Base-by-base conservation (phyloP, 1,140 invertebrate species). In the Acromyrmex echinatior region DNA sequence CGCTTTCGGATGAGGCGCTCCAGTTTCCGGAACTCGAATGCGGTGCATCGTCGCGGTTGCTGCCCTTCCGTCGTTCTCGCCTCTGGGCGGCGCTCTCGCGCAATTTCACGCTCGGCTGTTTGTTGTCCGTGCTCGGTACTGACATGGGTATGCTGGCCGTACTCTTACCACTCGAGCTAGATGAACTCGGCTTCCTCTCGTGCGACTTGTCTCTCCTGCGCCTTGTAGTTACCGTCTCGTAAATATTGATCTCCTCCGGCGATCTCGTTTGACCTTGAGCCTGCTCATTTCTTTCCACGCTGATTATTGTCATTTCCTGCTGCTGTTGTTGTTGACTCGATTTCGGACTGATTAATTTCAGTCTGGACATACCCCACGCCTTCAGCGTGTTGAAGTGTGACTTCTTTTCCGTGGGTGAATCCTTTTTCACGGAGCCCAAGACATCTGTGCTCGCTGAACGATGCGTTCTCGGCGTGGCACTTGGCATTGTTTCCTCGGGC, bases 11-110 rank as follows among this genome's bases (percentile, higher is more conserved):
- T 92, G 98, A 98, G 53, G 98, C 98, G 91, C 98, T 98, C 98
- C 98, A 99, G 94, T 99, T 99, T 65, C 98, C 98, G 86, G 98
- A 98, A 62, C 98, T 98, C 0, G 98, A 98, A 94, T 98, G 97
- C 31, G 97, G 97, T 7, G 95, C 96, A 93, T 98, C 98, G 82
- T 96, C 97, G 71, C 96, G 96, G 81, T 92, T 94, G 53, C 93
- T 94, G 76, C 95, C 95, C 88, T 95, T 95, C 35, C 96, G 95
- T 78, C 96, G 94, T 65, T 96, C 96, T 88, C 97, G 95, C 79
- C 97, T 96, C 92, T 97, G 96, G 3, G 96, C 96, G 1, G 97
- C 97, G 85, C 97, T 97, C 90, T 97, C 97, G 80, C 97, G 95
- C 91, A 98, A 95, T 95, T 97, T 98, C 1, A 98, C 98, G 91